phyloP scores from a whole-genome alignment of 2,888 invertebrate species.

The Tetramorium bicarinatum region DNA sequence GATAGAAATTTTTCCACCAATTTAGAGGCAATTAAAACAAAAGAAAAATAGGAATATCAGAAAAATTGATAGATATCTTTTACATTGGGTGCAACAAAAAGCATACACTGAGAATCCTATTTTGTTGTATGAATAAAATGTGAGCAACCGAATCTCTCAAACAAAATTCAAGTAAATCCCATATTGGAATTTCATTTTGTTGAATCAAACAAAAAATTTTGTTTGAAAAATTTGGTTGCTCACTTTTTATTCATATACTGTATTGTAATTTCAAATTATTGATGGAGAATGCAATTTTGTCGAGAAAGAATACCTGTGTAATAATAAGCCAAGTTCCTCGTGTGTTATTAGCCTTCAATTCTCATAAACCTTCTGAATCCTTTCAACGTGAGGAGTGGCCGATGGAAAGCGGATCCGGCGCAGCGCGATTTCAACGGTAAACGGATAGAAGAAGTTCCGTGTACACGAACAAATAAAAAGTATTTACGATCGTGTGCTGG shows the following conservation, averaged over 20 bases:
- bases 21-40: background rate
- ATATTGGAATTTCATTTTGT: too few relatives aligned
- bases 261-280: background rate
- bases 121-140: too few relatives aligned
- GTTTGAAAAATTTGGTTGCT: too few relatives aligned
- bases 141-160: too few relatives aligned
- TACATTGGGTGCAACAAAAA: background rate
- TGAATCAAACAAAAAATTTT: too few relatives aligned
- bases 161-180: too few relatives aligned
- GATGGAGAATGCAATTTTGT: background rate
- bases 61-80: background rate
- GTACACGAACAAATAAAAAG: constrained; percentile 56
- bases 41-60: background rate
- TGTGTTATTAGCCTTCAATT: constrained; percentile 50
- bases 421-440: constrained; percentile 53
- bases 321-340: constrained; percentile 24
- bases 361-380: constrained; percentile 44
- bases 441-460: constrained; percentile 54
- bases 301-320: background rate
- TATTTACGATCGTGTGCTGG: constrained; percentile 61
- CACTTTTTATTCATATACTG: too few relatives aligned
- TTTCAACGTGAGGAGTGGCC: constrained; percentile 41
- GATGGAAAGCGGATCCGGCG: constrained; percentile 43
- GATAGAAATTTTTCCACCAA: background rate
- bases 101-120: too few relatives aligned